phyloP scores from a whole-genome alignment of 2,113 vertebrate species.

The Boleophthalmus pectinirostris region DNA sequence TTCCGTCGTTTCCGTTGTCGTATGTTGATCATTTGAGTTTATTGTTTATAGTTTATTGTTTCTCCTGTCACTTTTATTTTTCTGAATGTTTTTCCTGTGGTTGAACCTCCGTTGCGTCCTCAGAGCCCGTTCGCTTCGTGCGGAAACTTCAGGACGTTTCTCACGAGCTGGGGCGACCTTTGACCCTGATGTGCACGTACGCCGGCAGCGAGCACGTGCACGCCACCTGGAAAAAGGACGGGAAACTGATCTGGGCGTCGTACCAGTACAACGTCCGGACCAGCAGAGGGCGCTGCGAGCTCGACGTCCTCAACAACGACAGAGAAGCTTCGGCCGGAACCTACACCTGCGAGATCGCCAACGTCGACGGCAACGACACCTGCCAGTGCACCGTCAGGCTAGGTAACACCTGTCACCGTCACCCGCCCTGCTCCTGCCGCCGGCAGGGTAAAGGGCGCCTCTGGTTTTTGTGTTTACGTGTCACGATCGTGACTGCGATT shows the following conservation, averaged over 20 bases:
- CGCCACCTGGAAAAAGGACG: conserved; percentile 85
- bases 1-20: too few species aligned
- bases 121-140: conserved; percentile 43
- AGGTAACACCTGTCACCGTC: conserved; percentile 55
- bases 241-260: conserved; percentile 80
- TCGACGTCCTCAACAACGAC: conserved; percentile 82
- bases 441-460: too few species aligned
- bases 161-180: conserved; percentile 43
- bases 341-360: conserved; percentile 86
- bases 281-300: conserved; percentile 74
- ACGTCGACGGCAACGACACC: conserved; percentile 81
- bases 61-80: not conserved
- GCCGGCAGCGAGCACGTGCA: conserved; percentile 81
- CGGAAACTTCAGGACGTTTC: conserved; percentile 79
- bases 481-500: too few species aligned
- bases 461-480: too few species aligned
- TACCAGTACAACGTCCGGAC: conserved; percentile 65
- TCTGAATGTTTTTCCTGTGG: too few species aligned
- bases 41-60: too few species aligned
- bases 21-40: too few species aligned
- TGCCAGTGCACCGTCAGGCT: conserved; percentile 81
- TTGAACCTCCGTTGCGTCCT: conserved; percentile 28
- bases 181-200: conserved; percentile 46
- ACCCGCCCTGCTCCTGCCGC: not conserved
- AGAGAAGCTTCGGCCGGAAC: conserved; percentile 75